These are phyloP conservation scores for Diplosoma virens DNA, from an alignment of 23 tunicate species.

Conservation along the genomic window DNA sequence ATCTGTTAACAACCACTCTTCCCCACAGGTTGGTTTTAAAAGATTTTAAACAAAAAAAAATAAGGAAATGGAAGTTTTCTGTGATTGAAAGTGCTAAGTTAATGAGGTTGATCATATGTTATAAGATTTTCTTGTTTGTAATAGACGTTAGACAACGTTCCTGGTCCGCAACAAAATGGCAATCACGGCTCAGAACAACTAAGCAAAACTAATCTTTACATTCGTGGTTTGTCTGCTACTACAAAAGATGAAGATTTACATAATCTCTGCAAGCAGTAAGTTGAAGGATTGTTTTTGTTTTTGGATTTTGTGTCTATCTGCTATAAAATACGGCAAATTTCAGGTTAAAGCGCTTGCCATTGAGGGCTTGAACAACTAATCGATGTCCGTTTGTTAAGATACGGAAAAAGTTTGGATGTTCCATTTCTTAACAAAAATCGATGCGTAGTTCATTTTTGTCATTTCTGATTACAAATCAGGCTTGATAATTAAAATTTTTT, in stretches of 20 bases:
- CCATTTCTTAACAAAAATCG: neutral
- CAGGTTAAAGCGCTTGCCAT: no score
- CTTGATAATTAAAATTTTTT: no score
- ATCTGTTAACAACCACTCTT: neutral
- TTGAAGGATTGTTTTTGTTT: neutral
- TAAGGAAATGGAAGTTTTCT: no score
- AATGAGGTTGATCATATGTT: neutral
- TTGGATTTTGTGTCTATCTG: no score
- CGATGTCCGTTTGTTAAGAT: no score
- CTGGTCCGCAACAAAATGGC: neutral
- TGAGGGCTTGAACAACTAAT: no score
- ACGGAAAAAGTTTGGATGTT: no score
- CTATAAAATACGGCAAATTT: no score
- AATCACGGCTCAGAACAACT: conserved; percentile 51
- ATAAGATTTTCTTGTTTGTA: no score
- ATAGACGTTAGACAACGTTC: conserved; percentile 1
- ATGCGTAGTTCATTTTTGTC: no score
- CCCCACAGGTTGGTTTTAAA: neutral
- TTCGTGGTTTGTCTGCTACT: conserved; percentile 82
- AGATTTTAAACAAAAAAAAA: no score
- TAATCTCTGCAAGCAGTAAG: conserved; percentile 89
- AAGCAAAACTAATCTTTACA: conserved; percentile 96
- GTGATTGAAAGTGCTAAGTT: neutral
- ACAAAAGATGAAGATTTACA: conserved; percentile 73
- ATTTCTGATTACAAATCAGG: no score